A percentile compares a stretch with the other conserved stretches of the same genome.
phyloP scores from a whole-genome alignment of 1,140 invertebrate species.

The Sesamia nonagrioides region DNA sequence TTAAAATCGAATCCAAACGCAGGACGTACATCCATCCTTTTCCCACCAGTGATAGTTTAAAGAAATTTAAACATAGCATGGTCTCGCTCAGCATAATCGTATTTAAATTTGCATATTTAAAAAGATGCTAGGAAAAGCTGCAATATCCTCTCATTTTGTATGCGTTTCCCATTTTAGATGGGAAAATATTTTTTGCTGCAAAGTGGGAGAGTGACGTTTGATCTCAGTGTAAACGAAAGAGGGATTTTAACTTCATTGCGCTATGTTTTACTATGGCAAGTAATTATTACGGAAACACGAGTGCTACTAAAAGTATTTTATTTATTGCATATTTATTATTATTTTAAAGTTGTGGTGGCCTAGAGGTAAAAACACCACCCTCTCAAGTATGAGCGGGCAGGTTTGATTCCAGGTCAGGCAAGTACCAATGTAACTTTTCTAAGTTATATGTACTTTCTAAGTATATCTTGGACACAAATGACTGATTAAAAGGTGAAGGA shows the following conservation, averaged over 20 bases:
- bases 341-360: too few species aligned
- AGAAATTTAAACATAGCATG: constrained; percentile 25
- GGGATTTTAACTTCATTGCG: constrained; percentile 39
- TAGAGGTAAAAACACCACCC: too few species aligned
- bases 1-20: constrained; percentile 41
- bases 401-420: too few species aligned
- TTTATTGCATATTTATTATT: background rate
- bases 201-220: constrained; percentile 54
- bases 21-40: constrained; percentile 41
- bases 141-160: constrained; percentile 71
- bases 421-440: too few species aligned
- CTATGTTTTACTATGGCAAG: constrained; percentile 10
- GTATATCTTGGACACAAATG: too few species aligned
- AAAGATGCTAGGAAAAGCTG: constrained; percentile 62
- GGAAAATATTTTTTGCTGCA: constrained; percentile 59
- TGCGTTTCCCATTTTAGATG: constrained; percentile 67
- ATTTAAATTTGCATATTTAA: constrained; percentile 74
- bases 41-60: constrained; percentile 46
- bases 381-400: too few species aligned
- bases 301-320: background rate
- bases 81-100: constrained; percentile 62
- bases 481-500: too few species aligned
- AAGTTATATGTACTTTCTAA: too few species aligned
- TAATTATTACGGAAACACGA: background rate
- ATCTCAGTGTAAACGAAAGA: constrained; percentile 45